Percentiles rank a stretch among this genome's conserved stretches.
These are phyloP conservation scores for Panurus biarmicus DNA, from an alignment of 2,113 vertebrate species.

Conservation along the genomic window DNA sequence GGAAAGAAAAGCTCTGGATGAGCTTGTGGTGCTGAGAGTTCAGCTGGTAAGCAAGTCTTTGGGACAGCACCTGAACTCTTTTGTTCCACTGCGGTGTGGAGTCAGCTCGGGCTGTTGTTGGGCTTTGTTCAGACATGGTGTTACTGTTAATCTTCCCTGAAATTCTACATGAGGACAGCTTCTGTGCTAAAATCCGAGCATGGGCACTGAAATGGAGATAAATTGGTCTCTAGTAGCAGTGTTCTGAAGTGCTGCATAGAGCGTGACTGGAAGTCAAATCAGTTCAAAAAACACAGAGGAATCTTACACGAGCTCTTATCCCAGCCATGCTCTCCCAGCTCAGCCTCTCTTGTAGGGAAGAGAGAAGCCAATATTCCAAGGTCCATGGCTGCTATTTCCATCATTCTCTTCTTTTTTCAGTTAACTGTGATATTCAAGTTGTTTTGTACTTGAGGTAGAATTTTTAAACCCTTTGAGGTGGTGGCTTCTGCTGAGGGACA, in stretches of 20 bases:
- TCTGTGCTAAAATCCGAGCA: neutral
- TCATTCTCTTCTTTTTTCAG: neutral
- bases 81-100: fast-evolving
- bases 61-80: neutral
- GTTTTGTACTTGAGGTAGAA: neutral
- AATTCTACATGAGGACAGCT: neutral
- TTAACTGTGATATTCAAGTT: neutral
- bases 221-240: neutral
- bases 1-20: neutral
- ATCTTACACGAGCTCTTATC: neutral
- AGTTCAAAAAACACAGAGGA: neutral
- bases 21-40: neutral
- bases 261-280: neutral
- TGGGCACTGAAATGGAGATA: neutral
- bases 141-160: neutral
- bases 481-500: neutral
- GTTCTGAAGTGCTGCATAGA: neutral
- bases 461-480: neutral
- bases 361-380: neutral
- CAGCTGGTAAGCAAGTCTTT: neutral
- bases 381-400: neutral
- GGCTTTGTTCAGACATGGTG: neutral
- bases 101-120: neutral
- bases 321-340: neutral
- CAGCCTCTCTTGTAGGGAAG: neutral